These are phyloP conservation scores for Wiebesia pumilae DNA, from an alignment of 1,140 invertebrate species.

Conservation along the genomic window DNA sequence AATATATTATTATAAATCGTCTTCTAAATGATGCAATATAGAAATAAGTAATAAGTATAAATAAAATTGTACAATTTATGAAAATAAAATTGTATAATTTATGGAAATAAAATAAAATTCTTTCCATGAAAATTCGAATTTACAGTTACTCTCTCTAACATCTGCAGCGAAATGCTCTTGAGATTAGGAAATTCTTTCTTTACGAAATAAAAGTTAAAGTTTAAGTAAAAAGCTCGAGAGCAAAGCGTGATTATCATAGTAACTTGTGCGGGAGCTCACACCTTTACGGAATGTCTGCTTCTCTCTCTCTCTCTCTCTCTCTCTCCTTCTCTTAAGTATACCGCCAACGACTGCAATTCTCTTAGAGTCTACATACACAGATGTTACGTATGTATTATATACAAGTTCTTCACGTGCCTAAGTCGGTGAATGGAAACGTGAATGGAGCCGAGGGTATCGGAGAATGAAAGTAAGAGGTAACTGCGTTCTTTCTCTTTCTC, in stretches of 20 bases:
- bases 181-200: too few relatives aligned
- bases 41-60: too few relatives aligned
- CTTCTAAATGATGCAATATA: too few relatives aligned
- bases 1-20: too few relatives aligned
- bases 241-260: too few relatives aligned
- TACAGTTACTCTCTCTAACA: too few relatives aligned
- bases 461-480: slow-evolving; percentile 67
- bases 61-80: too few relatives aligned
- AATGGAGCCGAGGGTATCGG: slow-evolving; percentile 58
- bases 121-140: too few relatives aligned
- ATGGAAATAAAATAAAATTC: too few relatives aligned
- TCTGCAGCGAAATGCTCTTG: too few relatives aligned
- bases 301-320: neutral
- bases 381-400: neutral
- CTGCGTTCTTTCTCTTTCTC: slow-evolving; percentile 36
- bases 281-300: neutral
- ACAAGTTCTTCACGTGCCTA: slow-evolving; percentile 32
- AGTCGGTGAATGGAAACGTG: slow-evolving; percentile 63
- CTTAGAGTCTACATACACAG: neutral
- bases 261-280: neutral
- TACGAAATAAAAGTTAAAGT: slow-evolving; percentile 31
- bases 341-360: neutral
- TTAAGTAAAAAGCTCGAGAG: neutral
- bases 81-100: too few relatives aligned
- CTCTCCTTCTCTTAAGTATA: neutral